A percentile compares a stretch with the other conserved stretches of the same genome.
These are phyloP conservation scores for Globia sparganii DNA, from an alignment of 2,888 invertebrate genomes.

Conservation along the genomic window DNA sequence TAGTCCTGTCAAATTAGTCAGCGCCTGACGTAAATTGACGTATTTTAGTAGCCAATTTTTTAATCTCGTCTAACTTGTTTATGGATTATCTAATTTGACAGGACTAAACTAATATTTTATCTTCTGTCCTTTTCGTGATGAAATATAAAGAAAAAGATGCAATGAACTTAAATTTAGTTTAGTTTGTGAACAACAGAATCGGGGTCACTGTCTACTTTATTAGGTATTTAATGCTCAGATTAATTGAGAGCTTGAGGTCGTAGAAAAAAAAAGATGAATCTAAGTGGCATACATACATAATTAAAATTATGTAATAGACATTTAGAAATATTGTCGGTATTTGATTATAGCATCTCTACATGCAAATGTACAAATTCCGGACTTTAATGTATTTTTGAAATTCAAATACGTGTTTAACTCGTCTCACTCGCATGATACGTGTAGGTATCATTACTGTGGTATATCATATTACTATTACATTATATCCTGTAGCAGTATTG, in stretches of 20 bases:
- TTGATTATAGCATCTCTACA: conserved; percentile 45
- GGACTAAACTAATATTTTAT: too few relatives aligned
- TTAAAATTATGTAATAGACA: conserved; percentile 38
- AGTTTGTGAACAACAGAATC: too few relatives aligned
- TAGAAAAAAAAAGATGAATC: conserved; percentile 16
- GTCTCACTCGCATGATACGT: conserved; percentile 41
- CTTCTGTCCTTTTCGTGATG: too few relatives aligned
- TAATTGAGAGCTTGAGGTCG: conserved; percentile 18
- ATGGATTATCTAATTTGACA: too few relatives aligned
- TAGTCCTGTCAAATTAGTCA: too few relatives aligned
- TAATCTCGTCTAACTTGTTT: too few relatives aligned
- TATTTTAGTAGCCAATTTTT: too few relatives aligned
- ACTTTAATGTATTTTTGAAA: conserved; percentile 39
- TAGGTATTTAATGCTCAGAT: conserved; percentile 1
- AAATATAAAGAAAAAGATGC: too few relatives aligned
- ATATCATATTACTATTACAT: conserved; percentile 46
- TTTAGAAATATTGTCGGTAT: conserved; percentile 21
- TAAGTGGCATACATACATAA: conserved; percentile 25
- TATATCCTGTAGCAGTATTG: conserved; percentile 47
- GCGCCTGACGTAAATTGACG: too few relatives aligned
- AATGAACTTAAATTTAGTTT: too few relatives aligned
- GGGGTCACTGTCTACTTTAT: neutral
- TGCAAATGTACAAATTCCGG: conserved; percentile 34
- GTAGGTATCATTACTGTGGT: conserved; percentile 31
- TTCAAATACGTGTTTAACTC: conserved; percentile 38